A percentile compares a stretch with the other conserved stretches of the same genome.
Evolutionary conservation across 2,888 invertebrate genomes (phyloP).

Genomic region (Oligia latruncula): DNA sequence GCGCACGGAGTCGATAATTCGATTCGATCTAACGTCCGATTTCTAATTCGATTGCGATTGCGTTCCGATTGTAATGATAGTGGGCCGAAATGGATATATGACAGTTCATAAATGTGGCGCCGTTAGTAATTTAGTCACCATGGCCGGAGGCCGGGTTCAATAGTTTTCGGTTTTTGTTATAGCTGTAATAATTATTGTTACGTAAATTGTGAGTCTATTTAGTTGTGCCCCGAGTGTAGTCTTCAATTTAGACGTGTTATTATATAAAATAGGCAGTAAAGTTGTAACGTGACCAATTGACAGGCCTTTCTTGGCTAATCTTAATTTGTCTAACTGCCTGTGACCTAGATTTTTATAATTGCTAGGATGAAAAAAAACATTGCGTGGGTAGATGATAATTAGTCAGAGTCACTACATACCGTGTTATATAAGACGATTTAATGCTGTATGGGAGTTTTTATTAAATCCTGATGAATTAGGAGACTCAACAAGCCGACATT

Average conservation of each 20-base stretch:
- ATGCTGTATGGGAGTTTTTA: background rate
- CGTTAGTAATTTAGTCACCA: conserved; percentile 53
- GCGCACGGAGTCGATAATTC: conserved; percentile 74
- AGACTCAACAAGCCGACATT: background rate
- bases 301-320: conserved; percentile 28
- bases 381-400: conserved; percentile 22
- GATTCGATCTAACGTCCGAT: conserved; percentile 77
- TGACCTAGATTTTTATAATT: conserved; percentile 48
- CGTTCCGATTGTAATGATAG: conserved; percentile 78
- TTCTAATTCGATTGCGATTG: conserved; percentile 82
- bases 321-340: conserved; percentile 38
- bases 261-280: conserved; percentile 30
- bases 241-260: conserved; percentile 43
- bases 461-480: background rate
- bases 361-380: conserved; percentile 16
- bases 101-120: conserved; percentile 63
- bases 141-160: conserved; percentile 51
- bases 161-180: conserved; percentile 45
- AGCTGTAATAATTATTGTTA: conserved; percentile 44
- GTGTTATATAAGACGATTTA: background rate
- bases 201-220: conserved; percentile 39
- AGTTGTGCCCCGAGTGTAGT: conserved; percentile 38
- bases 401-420: background rate
- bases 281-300: conserved; percentile 27
- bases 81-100: conserved; percentile 62